Evolutionary conservation across 2,797 vertebrate species (phyloP), one percentile per base, ranked within the genome.

Genomic region (Gila robusta): DNA sequence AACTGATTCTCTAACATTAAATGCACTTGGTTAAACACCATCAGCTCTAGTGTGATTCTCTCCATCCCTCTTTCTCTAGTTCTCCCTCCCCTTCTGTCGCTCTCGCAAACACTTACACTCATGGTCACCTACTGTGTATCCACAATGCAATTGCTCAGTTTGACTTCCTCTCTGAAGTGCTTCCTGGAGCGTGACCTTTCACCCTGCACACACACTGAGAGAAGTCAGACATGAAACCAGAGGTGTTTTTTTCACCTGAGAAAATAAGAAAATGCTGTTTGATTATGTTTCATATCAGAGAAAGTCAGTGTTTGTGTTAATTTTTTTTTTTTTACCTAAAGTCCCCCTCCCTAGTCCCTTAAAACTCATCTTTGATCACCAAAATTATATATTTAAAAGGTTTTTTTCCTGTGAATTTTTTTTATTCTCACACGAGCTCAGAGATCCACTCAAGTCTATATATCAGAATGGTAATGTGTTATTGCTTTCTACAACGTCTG

Each of bases 101-200:
- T 59, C 69, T 64, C 16, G 14, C 62, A 77, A 37, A 71, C 71
- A 66, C 77, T 85, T 21, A 88, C 37, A 52, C 80, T 76, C 64
- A 71, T 21, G n/a, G 37, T 82, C 74, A 49, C 72, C 52, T 73
- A 82, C 81, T n/a, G 47, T n/a, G 72, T 78, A 41, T 86, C 28
- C 39, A 77, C 37, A 78, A 71, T 62, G 85, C 64, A 41, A 47
- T 16, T 17, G 26, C 80, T 59, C 80, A 82, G 80, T 62, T 78
- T 77, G 80, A 41, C 73, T 78, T 82, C 66, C 73, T 82, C 72
- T 79, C 66, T 83, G 81, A 87, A 87, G 66, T 83, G 86, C 64
- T 82, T 87, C 85, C 85, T 82, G 74, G 85, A 78, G 72, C 64
- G 64, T 62, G 39, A 87, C 86, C 86, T 87, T 83, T 87, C 37